Evolutionary conservation across 2,888 invertebrate species (phyloP).

Genomic region (Drosophila maculinotata): DNA sequence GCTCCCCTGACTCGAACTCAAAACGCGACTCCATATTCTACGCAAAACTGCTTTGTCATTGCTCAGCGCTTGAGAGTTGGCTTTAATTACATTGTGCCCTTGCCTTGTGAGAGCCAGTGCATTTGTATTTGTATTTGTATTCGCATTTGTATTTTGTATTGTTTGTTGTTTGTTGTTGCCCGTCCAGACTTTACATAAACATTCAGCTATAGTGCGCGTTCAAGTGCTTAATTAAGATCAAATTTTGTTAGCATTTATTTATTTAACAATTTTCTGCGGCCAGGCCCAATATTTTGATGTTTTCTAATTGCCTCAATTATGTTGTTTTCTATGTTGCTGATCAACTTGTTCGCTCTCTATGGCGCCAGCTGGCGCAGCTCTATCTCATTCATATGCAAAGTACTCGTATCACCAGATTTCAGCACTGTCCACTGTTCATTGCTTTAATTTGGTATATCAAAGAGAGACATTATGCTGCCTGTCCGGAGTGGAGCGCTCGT

Average conservation of each 20-base stretch:
- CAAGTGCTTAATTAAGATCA: constrained; percentile 78
- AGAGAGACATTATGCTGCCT: constrained; percentile 75
- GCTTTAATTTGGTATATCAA: constrained; percentile 82
- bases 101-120: constrained; percentile 18
- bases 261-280: constrained; percentile 65
- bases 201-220: constrained; percentile 59
- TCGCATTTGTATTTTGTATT: constrained; percentile 25
- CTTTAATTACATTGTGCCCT: constrained; percentile 60
- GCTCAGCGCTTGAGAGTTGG: constrained; percentile 64
- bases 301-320: constrained; percentile 81
- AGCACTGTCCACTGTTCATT: constrained; percentile 43
- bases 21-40: constrained; percentile 19
- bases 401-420: constrained; percentile 47
- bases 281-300: constrained; percentile 75
- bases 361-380: constrained; percentile 62
- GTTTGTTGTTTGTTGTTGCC: constrained; percentile 2
- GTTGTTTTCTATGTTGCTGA: constrained; percentile 21
- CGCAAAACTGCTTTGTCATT: constrained; percentile 56
- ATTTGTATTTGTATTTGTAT: constrained; percentile 32
- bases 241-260: constrained; percentile 70
- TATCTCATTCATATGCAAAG: constrained; percentile 77
- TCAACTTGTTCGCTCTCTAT: constrained; percentile 21
- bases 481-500: constrained; percentile 52
- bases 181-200: constrained; percentile 67
- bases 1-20: constrained; percentile 31